These are phyloP conservation scores for Microcebus griseorufus DNA, from an alignment of 2,113 vertebrate genomes.

Conservation along the genomic window DNA sequence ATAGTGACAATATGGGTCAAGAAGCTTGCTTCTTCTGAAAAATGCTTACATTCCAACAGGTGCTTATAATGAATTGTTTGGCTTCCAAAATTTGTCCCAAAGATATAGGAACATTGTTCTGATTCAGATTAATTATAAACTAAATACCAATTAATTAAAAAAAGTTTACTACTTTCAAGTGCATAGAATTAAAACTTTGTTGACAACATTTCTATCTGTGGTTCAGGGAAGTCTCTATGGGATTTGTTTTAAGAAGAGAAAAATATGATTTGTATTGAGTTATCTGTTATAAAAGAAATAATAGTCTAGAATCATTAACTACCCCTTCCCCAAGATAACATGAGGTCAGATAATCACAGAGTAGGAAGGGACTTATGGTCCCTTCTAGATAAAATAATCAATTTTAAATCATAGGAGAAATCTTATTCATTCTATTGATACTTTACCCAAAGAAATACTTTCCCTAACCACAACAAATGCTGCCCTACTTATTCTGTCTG, in stretches of 20 bases:
- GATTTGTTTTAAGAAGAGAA: not conserved
- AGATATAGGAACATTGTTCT: not conserved
- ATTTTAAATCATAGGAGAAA: not conserved
- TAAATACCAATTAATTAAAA: not conserved
- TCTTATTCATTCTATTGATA: slow-evolving; percentile 4
- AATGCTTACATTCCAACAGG: not conserved
- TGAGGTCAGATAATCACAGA: not conserved
- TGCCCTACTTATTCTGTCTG: not conserved
- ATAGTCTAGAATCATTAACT: not conserved
- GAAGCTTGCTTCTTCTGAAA: not conserved
- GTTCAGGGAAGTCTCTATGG: not conserved
- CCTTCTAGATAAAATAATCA: not conserved
- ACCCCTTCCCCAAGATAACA: not conserved
- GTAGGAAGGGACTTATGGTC: not conserved
- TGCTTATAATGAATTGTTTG: not conserved
- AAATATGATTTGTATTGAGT: slow-evolving; percentile 1
- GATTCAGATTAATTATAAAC: not conserved
- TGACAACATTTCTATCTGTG: not conserved
- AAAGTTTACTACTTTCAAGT: not conserved
- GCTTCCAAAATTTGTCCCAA: slow-evolving; percentile 5
- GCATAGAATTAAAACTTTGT: not conserved
- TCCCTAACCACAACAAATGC: slow-evolving; percentile 3
- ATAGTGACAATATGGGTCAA: not conserved
- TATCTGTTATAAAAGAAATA: not conserved
- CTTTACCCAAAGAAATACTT: not conserved